Base-by-base conservation (phyloP, 2,797 vertebrate genomes). In the Peromyscus attwateri region DNA sequence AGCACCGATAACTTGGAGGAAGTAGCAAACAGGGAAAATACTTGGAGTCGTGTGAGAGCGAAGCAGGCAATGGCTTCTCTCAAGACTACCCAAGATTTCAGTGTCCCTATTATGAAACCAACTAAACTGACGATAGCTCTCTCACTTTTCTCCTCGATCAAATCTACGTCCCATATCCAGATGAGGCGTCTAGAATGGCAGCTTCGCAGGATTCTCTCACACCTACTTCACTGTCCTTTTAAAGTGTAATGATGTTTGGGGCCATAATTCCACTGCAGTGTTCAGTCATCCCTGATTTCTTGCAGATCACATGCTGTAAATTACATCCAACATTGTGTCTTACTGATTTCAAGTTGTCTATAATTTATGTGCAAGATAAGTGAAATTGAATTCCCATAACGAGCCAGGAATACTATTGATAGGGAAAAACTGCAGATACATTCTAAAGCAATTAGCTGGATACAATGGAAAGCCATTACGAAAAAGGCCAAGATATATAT, bases 331-430 rank as follows among this genome's bases (percentile, higher is more conserved):
- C n/a, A 37, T 11, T 70, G 9, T 93, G 43, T 29, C 29, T 52
- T 87, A 70, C 60, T 96, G 87, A 87, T 92, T 89, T 79, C 12
- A 96, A 87, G 68, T 77, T 96, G 70, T 60, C 89, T 94, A 52
- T 94, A 97, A 95, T 93, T 97, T 98, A 96, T 92, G 40, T 75
- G 57, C 71, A 55, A 94, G 75, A 94, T 96, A 96, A 94, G 85
- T 70, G 64, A 90, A 97, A 94, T 43, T 89, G 77, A 12, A 96
- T 96, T 96, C 31, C 68, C 75, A 13, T 80, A 93, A 89, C 7
- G 71, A 52, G 16, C n/a, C 75, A 93, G 84, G 29, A 90, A 87
- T 70, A 88, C 40, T 91, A 77, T 85, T 75, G 91, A 96, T 89
- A 94, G 46, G 23, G 85, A 96, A 88, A 96, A 96, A 64, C 40